Conservation (phyloP, 2,797 vertebrate species). For the Urophycis tenuis region DNA sequence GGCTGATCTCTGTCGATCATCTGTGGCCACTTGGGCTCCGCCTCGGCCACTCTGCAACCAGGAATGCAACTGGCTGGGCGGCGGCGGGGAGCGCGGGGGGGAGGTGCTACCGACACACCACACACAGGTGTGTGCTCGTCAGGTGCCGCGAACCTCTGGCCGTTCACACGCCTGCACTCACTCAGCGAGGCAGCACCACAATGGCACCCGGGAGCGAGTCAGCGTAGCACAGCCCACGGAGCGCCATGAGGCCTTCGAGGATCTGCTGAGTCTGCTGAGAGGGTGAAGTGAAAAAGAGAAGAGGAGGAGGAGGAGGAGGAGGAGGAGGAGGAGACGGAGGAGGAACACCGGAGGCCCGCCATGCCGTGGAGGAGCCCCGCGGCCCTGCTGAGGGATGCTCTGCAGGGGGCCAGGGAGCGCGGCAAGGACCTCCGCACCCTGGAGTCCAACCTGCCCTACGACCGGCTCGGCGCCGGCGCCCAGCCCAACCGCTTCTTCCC, state of each 20-base stretch:
- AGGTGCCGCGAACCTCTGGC: conserved; percentile 2
- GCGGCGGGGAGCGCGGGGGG: too few relatives aligned
- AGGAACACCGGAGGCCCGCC: conserved; percentile 6
- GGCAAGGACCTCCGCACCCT: conserved; percentile 72
- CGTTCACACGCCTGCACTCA: background rate
- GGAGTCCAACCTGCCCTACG: conserved; percentile 77
- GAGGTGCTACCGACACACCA: too few relatives aligned
- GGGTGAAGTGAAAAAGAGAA: background rate
- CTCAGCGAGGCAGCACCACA: background rate
- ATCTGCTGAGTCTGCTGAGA: background rate
- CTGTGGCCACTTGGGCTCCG: background rate
- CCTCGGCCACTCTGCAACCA: background rate
- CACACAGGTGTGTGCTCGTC: conserved; percentile 36
- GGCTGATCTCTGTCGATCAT: too few relatives aligned
- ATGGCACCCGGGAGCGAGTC: too few relatives aligned
- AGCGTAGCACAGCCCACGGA: background rate
- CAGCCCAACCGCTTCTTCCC: conserved; percentile 79
- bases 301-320: background rate
- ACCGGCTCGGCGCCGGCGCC: conserved; percentile 59
- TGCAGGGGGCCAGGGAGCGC: conserved; percentile 62
- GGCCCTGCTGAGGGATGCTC: conserved; percentile 55
- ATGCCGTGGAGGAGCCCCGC: conserved; percentile 64
- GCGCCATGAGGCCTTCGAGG: background rate
- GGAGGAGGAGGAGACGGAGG: background rate
- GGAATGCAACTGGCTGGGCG: background rate